phyloP scores from a whole-genome alignment of 2,888 invertebrate genomes.

The Rhodophaea formosa region DNA sequence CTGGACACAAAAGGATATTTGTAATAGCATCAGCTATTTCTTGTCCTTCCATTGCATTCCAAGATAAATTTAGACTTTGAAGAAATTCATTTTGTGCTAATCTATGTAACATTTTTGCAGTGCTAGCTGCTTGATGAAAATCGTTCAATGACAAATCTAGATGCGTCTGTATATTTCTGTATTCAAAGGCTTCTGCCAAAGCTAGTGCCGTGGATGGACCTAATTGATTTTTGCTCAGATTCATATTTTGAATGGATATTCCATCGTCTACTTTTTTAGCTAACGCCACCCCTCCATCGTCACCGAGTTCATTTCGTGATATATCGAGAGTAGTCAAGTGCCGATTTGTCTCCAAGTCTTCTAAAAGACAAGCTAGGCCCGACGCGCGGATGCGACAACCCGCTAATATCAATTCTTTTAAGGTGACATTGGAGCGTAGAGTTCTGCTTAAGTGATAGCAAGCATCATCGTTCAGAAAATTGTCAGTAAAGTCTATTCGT shows the following conservation, averaged over 20 bases:
- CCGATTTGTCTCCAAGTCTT: constrained; percentile 34
- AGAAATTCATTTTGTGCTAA: constrained; percentile 35
- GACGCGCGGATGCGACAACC: constrained; percentile 49
- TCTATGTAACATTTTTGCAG: constrained; percentile 36
- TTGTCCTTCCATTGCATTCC: constrained; percentile 41
- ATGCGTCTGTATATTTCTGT: constrained; percentile 37
- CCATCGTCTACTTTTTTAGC: constrained; percentile 36
- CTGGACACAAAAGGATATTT: constrained; percentile 33
- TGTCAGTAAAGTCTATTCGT: constrained; percentile 41
- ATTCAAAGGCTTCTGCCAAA: constrained; percentile 38
- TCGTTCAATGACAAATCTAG: constrained; percentile 48
- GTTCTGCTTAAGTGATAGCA: constrained; percentile 49
- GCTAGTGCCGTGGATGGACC: constrained; percentile 34
- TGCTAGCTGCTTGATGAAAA: constrained; percentile 34
- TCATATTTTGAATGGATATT: constrained; percentile 30
- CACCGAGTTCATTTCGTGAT: constrained; percentile 41
- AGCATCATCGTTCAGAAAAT: constrained; percentile 45
- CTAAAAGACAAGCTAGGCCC: constrained; percentile 38
- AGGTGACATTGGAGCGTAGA: constrained; percentile 38
- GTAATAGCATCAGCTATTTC: constrained; percentile 37
- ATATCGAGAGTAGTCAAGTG: constrained; percentile 37
- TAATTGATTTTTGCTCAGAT: constrained; percentile 44
- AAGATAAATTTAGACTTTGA: constrained; percentile 43
- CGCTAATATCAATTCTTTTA: constrained; percentile 41
- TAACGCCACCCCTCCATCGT: constrained; percentile 40